A percentile compares a stretch with the other conserved stretches of the same genome.
Conservation (phyloP, 2,888 invertebrate species). For the Ennomos fuscantarius region DNA sequence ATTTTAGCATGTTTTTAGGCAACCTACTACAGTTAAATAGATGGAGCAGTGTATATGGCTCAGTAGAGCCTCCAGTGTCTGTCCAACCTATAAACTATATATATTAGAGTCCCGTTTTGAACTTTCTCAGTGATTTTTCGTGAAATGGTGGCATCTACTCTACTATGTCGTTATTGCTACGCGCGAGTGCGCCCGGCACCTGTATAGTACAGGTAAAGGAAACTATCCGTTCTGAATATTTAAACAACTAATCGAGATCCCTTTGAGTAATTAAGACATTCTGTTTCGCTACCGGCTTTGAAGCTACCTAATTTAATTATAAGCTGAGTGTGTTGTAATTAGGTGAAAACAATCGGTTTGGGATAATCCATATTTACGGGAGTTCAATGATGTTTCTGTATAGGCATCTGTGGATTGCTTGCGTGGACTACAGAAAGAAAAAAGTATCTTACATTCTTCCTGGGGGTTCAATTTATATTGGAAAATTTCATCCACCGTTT, state of each 20-base stretch:
- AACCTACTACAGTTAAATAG: too few relatives aligned
- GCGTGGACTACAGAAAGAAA: too few relatives aligned
- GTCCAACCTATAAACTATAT: too few relatives aligned
- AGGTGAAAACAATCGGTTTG: constrained; percentile 15
- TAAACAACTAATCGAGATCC: constrained; percentile 44
- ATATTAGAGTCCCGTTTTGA: too few relatives aligned
- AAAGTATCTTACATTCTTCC: too few relatives aligned
- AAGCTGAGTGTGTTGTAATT: constrained; percentile 37
- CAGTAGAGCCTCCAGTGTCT: too few relatives aligned
- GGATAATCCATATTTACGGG: constrained; percentile 10
- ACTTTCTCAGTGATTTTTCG: not conserved
- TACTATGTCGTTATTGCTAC: not conserved
- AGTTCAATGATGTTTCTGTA: not conserved
- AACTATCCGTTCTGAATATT: constrained; percentile 39
- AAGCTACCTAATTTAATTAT: constrained; percentile 47
- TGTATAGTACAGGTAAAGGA: constrained; percentile 6
- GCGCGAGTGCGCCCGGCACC: not conserved
- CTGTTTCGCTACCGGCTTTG: constrained; percentile 42
- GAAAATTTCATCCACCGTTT: too few relatives aligned
- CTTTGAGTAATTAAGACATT: constrained; percentile 60
- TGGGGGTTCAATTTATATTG: too few relatives aligned
- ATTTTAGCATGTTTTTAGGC: too few relatives aligned
- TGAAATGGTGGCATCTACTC: not conserved
- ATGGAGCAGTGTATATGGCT: too few relatives aligned
- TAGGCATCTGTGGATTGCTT: too few relatives aligned